Conservation (phyloP, 2,888 invertebrate genomes). For the Bibio marci region DNA sequence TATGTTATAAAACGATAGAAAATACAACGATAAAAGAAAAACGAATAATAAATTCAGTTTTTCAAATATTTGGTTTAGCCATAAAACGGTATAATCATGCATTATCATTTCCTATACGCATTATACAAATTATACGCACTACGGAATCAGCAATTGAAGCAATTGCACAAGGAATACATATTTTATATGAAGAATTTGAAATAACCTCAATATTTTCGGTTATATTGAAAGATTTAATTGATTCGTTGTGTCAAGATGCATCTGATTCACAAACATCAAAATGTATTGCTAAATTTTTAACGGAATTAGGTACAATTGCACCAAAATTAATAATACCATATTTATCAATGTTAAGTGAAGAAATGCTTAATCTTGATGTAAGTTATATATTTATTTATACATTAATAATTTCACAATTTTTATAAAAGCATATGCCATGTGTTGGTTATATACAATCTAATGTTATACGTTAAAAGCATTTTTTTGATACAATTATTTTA, state of each 20-base stretch:
- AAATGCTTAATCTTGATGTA: conserved; percentile 21
- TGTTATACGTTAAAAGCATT: too few species aligned
- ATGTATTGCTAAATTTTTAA: conserved; percentile 25
- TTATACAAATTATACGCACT: conserved; percentile 37
- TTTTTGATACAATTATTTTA: too few species aligned
- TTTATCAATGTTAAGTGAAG: conserved; percentile 23
- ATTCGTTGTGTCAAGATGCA: conserved; percentile 20
- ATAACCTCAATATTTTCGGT: conserved; percentile 24
- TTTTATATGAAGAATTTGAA: conserved; percentile 25
- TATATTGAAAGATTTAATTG: conserved; percentile 24
- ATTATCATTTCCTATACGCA: conserved; percentile 53
- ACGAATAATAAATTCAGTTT: conserved; percentile 46
- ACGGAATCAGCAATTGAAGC: conserved; percentile 20
- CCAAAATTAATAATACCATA: conserved; percentile 27
- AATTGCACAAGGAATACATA: conserved; percentile 22
- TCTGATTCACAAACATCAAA: conserved; percentile 21
- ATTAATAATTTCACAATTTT: too few species aligned
- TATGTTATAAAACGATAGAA: conserved; percentile 26
- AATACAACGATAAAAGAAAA: conserved; percentile 38
- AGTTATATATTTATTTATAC: background rate
- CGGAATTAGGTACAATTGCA: conserved; percentile 22
- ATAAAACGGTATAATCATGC: conserved; percentile 75
- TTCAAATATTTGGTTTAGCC: conserved; percentile 62
- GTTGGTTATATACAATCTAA: too few species aligned
- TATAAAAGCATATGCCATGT: too few species aligned